Percentiles rank a stretch among this genome's conserved stretches.
These are phyloP conservation scores for Acleris holmiana DNA, from an alignment of 2,888 invertebrate genomes.

Conservation along the genomic window DNA sequence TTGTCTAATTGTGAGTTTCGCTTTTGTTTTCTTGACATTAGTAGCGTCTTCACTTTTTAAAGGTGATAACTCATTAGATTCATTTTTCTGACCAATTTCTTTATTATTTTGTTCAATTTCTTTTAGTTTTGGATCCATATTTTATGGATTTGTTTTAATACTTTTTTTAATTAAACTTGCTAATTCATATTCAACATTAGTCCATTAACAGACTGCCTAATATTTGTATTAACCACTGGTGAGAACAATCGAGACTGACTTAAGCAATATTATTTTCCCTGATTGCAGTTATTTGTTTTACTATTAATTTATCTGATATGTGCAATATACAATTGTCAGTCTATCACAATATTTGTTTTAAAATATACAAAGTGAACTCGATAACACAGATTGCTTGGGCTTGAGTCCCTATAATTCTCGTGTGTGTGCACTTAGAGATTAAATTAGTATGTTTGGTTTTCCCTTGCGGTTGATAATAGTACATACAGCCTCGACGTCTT, in stretches of 20 bases:
- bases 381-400: constrained; percentile 47
- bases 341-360: constrained; percentile 41
- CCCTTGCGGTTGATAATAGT: constrained; percentile 24
- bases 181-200: background rate
- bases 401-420: constrained; percentile 15
- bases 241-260: constrained; percentile 34
- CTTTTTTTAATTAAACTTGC: background rate
- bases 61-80: constrained; percentile 55
- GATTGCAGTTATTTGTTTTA: constrained; percentile 46
- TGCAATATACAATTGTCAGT: constrained; percentile 28
- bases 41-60: constrained; percentile 51
- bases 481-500: constrained; percentile 3
- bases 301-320: constrained; percentile 41
- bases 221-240: constrained; percentile 4
- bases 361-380: constrained; percentile 43
- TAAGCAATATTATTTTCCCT: constrained; percentile 49
- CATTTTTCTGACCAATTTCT: constrained; percentile 46
- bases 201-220: background rate
- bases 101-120: constrained; percentile 44
- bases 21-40: constrained; percentile 46
- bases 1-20: constrained; percentile 58
- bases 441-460: constrained; percentile 18
- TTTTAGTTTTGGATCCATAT: constrained; percentile 35
- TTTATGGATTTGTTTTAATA: constrained; percentile 17
- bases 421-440: constrained; percentile 13